phyloP scores from a whole-genome alignment of 2,113 vertebrate species.

The Anarhynchus alexandrinus region DNA sequence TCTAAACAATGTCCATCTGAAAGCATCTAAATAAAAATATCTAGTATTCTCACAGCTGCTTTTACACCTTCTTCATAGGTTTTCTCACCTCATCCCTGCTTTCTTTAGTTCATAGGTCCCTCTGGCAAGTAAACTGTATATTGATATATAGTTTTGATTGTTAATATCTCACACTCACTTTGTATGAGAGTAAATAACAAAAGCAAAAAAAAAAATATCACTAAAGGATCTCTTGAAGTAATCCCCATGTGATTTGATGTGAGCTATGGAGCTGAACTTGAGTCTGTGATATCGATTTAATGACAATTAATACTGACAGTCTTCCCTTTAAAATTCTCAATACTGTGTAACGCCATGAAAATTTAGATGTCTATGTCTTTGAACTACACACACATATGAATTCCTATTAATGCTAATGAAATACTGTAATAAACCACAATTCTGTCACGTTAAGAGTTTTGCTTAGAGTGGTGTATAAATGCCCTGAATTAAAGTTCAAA shows the following conservation, averaged over 20 bases:
- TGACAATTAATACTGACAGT: not conserved
- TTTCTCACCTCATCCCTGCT: not conserved
- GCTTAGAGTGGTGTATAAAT: not conserved
- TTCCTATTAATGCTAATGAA: not conserved
- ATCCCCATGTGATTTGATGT: not conserved
- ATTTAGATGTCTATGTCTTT: not conserved
- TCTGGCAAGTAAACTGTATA: not conserved
- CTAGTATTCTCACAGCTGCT: not conserved
- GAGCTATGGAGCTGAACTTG: not conserved
- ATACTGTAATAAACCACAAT: not conserved
- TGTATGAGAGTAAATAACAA: not conserved
- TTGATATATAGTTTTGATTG: not conserved
- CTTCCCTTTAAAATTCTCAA: not conserved
- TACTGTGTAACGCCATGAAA: not conserved
- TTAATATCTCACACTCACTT: not conserved
- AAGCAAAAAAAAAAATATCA: not conserved
- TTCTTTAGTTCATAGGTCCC: not conserved
- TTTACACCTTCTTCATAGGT: not conserved
- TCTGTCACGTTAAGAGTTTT: not conserved
- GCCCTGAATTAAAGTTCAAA: not conserved
- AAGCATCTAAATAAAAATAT: not conserved
- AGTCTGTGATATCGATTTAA: not conserved
- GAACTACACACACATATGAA: not conserved
- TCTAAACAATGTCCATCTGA: not conserved
- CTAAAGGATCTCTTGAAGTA: not conserved